Evolutionary conservation across 2,797 vertebrate species (phyloP), one percentile per base, ranked within the genome.

Genomic region (Dicrostonyx torquatus): DNA sequence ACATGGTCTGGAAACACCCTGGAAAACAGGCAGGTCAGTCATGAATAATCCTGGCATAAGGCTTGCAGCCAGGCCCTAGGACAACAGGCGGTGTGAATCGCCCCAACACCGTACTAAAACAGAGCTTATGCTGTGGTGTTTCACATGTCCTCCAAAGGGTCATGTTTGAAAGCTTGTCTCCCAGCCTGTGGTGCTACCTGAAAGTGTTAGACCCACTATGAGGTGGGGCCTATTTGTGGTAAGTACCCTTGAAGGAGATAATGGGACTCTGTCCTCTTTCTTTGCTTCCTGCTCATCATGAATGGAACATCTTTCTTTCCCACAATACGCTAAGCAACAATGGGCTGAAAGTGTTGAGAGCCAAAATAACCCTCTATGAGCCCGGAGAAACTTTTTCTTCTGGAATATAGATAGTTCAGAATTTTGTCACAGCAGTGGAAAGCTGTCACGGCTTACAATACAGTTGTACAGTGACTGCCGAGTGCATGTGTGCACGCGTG

Each of bases 1-100:
- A 31, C 34, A 1, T 4, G 40, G 1, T 72, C 31, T 37, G 10
- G n/a, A 53, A 78, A 66, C 40, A 18, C 13, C 24, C 12, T 31
- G 26, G 37, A 0, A 34, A 70, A 22, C 0, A 6, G 15, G 4
- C 2, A 18, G n/a, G 31, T 5, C 2, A 0, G 5, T 31, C 22
- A 7, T 31, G 9, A 58, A 64, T 1, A 10, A 50, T n/a, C 45
- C 43, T 70, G 31, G 6, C 26, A 3, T n/a, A 53, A 31, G 14
- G 12, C 48, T 43, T 68, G 60, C 1, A 7, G 8, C 6, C 62
- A 15, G 50, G 12, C 40, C 13, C 29, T 82, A 62, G 14, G 53
- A 40, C 9, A 50, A 5, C 17, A 29, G 10, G 12, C 83, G 34
- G 4, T 18, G 11, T 22, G 45, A 58, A 60, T 83, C 2, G 34